Evolutionary conservation across 2,113 vertebrate genomes (phyloP).

Genomic region (Okapia johnstoni): DNA sequence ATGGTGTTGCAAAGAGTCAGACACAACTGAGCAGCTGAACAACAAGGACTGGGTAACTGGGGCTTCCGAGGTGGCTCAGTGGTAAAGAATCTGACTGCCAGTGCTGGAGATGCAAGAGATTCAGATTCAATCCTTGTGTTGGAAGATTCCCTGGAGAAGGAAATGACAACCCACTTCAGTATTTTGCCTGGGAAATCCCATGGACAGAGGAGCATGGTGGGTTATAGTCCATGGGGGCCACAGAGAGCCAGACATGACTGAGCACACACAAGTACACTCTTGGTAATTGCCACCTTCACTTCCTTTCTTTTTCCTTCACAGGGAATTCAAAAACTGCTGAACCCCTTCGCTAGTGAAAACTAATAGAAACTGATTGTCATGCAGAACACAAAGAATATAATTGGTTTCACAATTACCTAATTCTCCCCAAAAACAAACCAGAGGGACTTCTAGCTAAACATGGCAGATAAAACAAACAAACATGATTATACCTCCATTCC

Average conservation of each 20-base stretch:
- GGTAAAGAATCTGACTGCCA: background rate
- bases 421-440: background rate
- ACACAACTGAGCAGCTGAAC: background rate
- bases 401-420: background rate
- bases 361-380: background rate
- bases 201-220: background rate
- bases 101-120: background rate
- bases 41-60: background rate
- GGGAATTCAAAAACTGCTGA: constrained; percentile 16
- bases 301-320: background rate
- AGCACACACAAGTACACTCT: background rate
- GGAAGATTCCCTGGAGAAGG: background rate
- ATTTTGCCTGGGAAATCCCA: background rate
- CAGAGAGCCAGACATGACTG: background rate
- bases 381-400: constrained; percentile 1
- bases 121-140: background rate
- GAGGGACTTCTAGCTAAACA: constrained; percentile 8
- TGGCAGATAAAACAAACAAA: background rate
- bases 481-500: background rate
- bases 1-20: background rate
- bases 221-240: background rate
- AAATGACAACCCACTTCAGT: background rate
- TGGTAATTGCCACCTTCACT: background rate
- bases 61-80: background rate
- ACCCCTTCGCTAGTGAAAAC: constrained; percentile 36